A percentile compares a stretch with the other conserved stretches of the same genome.
phyloP scores from a whole-genome alignment of 1,140 invertebrate species.

The Drosophila mayri region DNA sequence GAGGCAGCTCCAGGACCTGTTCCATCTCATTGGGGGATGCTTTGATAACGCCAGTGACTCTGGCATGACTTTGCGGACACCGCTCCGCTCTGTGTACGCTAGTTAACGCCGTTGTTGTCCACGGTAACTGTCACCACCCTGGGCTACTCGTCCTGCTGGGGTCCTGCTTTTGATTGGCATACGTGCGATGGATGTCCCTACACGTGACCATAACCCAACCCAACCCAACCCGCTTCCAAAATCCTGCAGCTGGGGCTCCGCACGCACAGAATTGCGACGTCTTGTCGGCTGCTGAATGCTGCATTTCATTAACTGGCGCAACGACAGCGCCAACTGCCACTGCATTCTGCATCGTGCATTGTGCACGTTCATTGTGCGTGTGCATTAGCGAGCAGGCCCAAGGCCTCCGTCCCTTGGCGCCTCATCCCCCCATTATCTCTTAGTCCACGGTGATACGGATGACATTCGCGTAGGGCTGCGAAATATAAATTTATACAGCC shows the following conservation, averaged over 20 bases:
- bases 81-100: constrained; percentile 37
- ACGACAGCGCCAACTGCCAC: constrained; percentile 30
- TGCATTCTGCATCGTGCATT: constrained; percentile 48
- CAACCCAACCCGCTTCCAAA: constrained; percentile 32
- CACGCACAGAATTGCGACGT: constrained; percentile 72
- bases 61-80: constrained; percentile 33
- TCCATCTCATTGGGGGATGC: constrained; percentile 7
- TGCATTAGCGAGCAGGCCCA: constrained; percentile 63
- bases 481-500: neutral
- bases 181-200: constrained; percentile 56
- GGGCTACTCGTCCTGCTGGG: constrained; percentile 14
- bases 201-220: constrained; percentile 70
- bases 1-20: neutral
- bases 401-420: constrained; percentile 2
- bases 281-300: constrained; percentile 55
- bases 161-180: constrained; percentile 68
- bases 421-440: neutral
- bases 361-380: constrained; percentile 76
- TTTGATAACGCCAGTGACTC: constrained; percentile 34
- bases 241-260: constrained; percentile 36
- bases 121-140: constrained; percentile 31
- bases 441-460: constrained; percentile 20
- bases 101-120: constrained; percentile 70
- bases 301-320: constrained; percentile 72
- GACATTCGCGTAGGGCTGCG: neutral